phyloP scores from a whole-genome alignment of 1,140 invertebrate species.

The Nephotettix cincticeps region DNA sequence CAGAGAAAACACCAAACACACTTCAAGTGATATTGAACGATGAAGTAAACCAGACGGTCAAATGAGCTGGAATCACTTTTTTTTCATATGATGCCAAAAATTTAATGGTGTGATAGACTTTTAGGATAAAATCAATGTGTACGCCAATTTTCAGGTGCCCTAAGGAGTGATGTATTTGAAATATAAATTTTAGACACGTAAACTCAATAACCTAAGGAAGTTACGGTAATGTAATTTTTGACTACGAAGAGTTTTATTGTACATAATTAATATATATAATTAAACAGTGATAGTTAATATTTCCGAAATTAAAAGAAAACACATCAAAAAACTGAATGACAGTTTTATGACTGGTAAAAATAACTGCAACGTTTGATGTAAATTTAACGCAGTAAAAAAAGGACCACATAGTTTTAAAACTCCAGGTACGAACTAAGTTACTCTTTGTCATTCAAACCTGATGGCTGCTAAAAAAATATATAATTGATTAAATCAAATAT shows the following conservation, averaged over 20 bases:
- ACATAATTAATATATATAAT: not conserved
- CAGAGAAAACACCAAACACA: not conserved
- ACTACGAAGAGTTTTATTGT: not conserved
- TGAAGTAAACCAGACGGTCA: slow-evolving; percentile 4
- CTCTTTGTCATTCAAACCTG: too few species aligned
- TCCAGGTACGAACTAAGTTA: too few species aligned
- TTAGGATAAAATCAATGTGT: not conserved
- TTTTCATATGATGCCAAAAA: not conserved
- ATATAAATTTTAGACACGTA: not conserved
- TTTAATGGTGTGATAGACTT: not conserved
- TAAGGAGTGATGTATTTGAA: not conserved
- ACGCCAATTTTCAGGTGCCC: not conserved
- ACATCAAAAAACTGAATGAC: too few species aligned
- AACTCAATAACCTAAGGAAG: not conserved
- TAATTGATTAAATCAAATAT: too few species aligned
- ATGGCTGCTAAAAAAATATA: too few species aligned
- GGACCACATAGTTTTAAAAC: too few species aligned
- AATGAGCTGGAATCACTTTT: not conserved
- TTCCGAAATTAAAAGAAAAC: too few species aligned
- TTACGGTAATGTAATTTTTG: not conserved
- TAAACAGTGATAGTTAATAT: too few species aligned
- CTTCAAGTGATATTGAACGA: not conserved
- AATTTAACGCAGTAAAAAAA: too few species aligned
- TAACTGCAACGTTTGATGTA: too few species aligned
- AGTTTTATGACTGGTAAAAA: too few species aligned